Evolutionary conservation across 1,140 invertebrate species (phyloP).

Genomic region (Listronotus bonariensis): DNA sequence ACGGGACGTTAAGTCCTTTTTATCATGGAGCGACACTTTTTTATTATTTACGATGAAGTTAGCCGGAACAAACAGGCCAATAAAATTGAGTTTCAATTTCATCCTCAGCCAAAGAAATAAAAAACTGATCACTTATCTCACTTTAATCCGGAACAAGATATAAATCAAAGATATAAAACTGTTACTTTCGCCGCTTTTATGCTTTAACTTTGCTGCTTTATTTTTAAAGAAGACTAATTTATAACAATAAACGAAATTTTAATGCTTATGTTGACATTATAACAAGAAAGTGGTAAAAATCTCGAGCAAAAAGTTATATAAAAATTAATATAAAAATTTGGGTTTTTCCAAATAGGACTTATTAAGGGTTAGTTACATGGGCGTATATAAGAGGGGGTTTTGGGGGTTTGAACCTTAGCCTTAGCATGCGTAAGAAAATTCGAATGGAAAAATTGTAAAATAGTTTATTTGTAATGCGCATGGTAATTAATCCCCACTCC

Average conservation of each 20-base stretch:
- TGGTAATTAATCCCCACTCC: too few species aligned
- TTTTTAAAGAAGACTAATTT: background rate
- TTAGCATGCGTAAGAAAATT: too few species aligned
- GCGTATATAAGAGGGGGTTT: too few species aligned
- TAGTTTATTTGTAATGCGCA: too few species aligned
- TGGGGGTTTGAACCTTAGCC: too few species aligned
- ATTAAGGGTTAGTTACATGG: too few species aligned
- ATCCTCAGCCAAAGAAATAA: slow-evolving; percentile 17
- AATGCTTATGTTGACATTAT: background rate
- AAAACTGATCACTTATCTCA: slow-evolving; percentile 37
- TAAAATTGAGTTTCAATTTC: slow-evolving; percentile 37
- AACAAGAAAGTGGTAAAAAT: background rate
- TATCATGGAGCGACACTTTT: slow-evolving; percentile 38
- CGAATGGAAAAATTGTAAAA: too few species aligned
- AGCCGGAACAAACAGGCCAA: slow-evolving; percentile 36
- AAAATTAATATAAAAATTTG: too few species aligned
- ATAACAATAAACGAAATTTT: background rate
- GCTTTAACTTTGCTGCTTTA: slow-evolving; percentile 5
- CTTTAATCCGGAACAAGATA: slow-evolving; percentile 31
- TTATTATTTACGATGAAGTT: slow-evolving; percentile 35
- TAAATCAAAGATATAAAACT: slow-evolving; percentile 28
- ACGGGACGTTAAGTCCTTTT: slow-evolving; percentile 28
- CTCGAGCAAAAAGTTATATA: background rate
- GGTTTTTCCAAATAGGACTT: too few species aligned
- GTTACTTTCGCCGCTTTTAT: slow-evolving; percentile 7